These are phyloP conservation scores for Corythornis vintsioides DNA, from an alignment of 2,113 vertebrate genomes.

Conservation along the genomic window DNA sequence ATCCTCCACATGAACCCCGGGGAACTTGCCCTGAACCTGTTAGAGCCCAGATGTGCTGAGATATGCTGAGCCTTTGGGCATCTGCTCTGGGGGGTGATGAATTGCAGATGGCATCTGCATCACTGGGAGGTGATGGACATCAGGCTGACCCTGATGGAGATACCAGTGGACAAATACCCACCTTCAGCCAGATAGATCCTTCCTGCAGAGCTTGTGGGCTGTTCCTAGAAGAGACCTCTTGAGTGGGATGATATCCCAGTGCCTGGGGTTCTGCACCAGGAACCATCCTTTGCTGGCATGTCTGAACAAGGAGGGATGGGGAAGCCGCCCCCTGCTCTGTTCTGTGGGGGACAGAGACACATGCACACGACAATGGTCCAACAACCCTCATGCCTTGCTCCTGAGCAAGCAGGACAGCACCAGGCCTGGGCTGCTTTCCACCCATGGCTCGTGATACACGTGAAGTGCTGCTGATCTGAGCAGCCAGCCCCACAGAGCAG, in stretches of 20 bases:
- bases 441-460: fast-evolving
- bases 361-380: fast-evolving
- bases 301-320: neutral
- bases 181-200: neutral
- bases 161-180: fast-evolving
- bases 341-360: neutral
- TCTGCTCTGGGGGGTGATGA: neutral
- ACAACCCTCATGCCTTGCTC: neutral
- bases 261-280: neutral
- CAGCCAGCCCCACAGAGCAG: neutral
- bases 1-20: neutral
- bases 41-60: neutral
- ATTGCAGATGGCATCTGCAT: neutral
- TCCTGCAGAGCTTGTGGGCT: neutral
- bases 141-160: neutral
- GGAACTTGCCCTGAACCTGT: neutral
- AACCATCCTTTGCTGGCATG: fast-evolving
- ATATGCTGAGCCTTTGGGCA: neutral
- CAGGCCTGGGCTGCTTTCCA: neutral
- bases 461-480: fast-evolving
- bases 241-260: neutral
- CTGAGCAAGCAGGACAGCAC: neutral
- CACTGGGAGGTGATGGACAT: neutral
- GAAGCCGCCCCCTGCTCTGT: neutral
- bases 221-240: neutral